phyloP scores from a whole-genome alignment of 2,113 vertebrate genomes.

The Xenopus tropicalis region DNA sequence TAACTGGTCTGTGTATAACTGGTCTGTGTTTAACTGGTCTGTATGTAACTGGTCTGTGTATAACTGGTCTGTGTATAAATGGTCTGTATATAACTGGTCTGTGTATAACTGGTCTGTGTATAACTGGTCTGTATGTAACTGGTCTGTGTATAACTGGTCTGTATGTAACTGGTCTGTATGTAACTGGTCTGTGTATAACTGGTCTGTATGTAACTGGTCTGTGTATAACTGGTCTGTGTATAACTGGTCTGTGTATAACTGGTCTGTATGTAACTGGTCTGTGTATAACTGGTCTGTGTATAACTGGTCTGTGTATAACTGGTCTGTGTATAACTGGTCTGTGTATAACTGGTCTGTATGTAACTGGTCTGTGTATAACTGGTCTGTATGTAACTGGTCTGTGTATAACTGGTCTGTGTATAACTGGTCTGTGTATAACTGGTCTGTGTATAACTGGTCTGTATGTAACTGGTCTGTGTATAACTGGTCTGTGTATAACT shows the following conservation, averaged over 20 bases:
- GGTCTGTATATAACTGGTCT: not conserved
- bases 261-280: not conserved
- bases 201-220: constrained; percentile 26
- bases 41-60: not conserved
- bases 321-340: constrained; percentile 5
- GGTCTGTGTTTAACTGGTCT: too few relatives aligned
- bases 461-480: not conserved
- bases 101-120: constrained; percentile 36
- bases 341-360: constrained; percentile 3
- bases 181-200: not conserved
- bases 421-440: constrained; percentile 40
- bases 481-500: constrained; percentile 40
- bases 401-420: not conserved
- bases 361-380: not conserved
- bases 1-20: constrained; percentile 40
- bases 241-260: constrained; percentile 40
- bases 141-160: constrained; percentile 5
- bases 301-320: not conserved
- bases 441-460: too few relatives aligned
- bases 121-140: not conserved
- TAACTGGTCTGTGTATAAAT: constrained; percentile 40
- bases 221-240: not conserved
- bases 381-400: constrained; percentile 26
- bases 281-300: constrained; percentile 36
- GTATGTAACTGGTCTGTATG: not conserved